phyloP scores from a whole-genome alignment of 1,140 invertebrate species.

The Apis mellifera region Amel_HAv3.1 CM009943.2:4769501-4770000 shows the following conservation, averaged over 20 bases:
- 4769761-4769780: slow-evolving; percentile 24
- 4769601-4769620: slow-evolving; percentile 14
- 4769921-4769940: no score
- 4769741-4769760: slow-evolving; percentile 33
- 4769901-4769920: no score
- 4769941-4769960: no score
- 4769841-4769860: no score
- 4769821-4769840: neutral
- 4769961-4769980: no score
- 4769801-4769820: slow-evolving; percentile 33
- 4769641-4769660: neutral
- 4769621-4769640: slow-evolving; percentile 6
- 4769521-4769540: neutral
- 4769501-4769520: slow-evolving; percentile 10
- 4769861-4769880: no score
- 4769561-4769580: neutral
- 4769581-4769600: neutral
- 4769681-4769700: neutral
- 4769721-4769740: neutral
- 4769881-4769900: no score
- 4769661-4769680: slow-evolving; percentile 6
- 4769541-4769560: neutral
- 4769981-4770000: no score
- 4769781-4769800: neutral
- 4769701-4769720: neutral